Base-by-base conservation (phyloP, 1,140 invertebrate genomes). In the Araneus ventricosus region DNA sequence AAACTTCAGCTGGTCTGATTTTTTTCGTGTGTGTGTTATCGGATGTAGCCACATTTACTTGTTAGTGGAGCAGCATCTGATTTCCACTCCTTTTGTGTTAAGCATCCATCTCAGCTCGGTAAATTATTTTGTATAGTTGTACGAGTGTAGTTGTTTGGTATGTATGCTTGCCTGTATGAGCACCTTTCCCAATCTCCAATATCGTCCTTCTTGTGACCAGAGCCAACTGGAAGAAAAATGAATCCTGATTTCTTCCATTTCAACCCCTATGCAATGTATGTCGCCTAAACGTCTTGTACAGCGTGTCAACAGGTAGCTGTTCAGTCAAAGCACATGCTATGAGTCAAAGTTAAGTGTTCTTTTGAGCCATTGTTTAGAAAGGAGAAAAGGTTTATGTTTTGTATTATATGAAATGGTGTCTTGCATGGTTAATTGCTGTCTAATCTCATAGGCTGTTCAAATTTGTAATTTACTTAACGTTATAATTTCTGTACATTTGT, bases 81-180 rank as follows among this genome's bases (percentile, higher is more conserved):
- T 61, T 41, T 79, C 63, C 91, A 93, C 79, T 93, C 52, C 59
- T 30, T 86, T 79, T 87, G 67, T 87, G 82, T 86, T 86, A 27
- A 52, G 52, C 37, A 93, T 87, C 63, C 91, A 80, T 75, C 85
- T 93, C 84, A 63, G 90, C 90, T 85, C 80, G 52, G 45, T 87
- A 93, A 93, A 93, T 93, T 93, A 93, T 93, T 93, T 93, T 93
- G 84, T 93, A 93, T 93, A 93, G 91, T 80, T 80, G 91, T 93
- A 80, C 41, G 84, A 88, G 85, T 87, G 59, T 87, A 87, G 84
- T 45, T 91, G 79, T 92, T 52, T 70, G 82, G 52, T 93, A 87
- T 93, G 91, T 93, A 75, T 87, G 91, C 91, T 88, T 93, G 84
- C 67, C 70, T 75, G 41, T 70, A 59, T 39, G 89, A 93, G 85